Evolutionary conservation across 2,888 invertebrate species (phyloP), one percentile per base, ranked within the genome.

Genomic region (Drymonia ruficornis): DNA sequence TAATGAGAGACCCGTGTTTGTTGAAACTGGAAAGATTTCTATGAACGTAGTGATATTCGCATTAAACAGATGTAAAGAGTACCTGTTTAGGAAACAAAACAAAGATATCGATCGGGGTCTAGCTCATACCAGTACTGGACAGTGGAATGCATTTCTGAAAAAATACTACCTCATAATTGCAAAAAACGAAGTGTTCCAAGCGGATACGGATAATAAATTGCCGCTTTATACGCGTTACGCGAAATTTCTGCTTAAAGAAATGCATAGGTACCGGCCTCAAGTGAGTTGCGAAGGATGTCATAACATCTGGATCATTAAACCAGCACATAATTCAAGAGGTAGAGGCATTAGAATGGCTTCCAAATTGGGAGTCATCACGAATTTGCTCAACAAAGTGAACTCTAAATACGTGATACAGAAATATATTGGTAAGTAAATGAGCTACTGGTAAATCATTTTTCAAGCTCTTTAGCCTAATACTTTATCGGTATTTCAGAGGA

Each of bases 251-350:
- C 77, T 96, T 9, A 91, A 93, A 58, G 93, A 94, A 68, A 88
- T 96, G 23, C 88, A 91, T 55, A 88, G 84, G 52, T 93, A 93
- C 67, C 94, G 94, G 66, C 94, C 95, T 0, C 95, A 95, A 74
- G 81, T 96, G 50, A 92, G 93, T 58, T 94, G 95, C 78, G 98
- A 98, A 86, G 98, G 98, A 0, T 94, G 93, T 63, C 94, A 95
- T 76, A 97, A 98, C 85, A 95, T 98, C 66, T 98, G 98, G 98
- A 97, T 98, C 59, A 93, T 98, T 44, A 98, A 98, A 81, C 98
- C 98, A 0, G 96, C 96, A 2, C 95, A 96, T 73, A 95, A 96
- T 65, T 97, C 96, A 31, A 93, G 97, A 72, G 98, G 98, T 0
- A 93, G 96, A 78, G 98, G 98, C 4, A 98, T 98, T 63, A 94